A percentile compares a stretch with the other conserved stretches of the same genome.
Conservation (phyloP, 2,113 vertebrate genomes). For the Barnardius zonarius region DNA sequence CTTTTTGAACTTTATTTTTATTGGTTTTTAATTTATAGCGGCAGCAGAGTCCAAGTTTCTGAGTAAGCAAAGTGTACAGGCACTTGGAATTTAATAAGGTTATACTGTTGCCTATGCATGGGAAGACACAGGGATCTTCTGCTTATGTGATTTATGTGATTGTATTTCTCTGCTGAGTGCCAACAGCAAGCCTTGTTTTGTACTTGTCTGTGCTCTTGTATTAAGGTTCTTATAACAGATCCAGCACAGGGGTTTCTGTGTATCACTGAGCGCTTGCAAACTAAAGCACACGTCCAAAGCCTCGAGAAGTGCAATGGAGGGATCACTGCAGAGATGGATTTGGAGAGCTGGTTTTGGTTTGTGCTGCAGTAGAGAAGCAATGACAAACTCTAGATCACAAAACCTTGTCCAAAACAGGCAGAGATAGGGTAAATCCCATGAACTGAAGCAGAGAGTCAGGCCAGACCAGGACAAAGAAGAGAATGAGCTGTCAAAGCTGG, state of each 20-base stretch:
- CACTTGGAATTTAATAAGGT: background rate
- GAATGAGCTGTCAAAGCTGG: background rate
- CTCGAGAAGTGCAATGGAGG: background rate
- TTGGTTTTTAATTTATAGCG: background rate
- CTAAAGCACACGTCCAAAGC: background rate
- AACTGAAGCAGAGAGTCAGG: background rate
- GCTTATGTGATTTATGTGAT: slow-evolving; percentile 2
- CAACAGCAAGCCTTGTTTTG: background rate
- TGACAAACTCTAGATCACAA: background rate
- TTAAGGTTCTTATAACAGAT: background rate
- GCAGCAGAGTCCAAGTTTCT: background rate
- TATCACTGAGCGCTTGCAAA: background rate
- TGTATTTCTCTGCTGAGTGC: background rate
- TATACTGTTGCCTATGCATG: background rate
- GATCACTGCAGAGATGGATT: background rate
- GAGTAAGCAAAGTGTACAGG: background rate
- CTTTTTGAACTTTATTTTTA: background rate
- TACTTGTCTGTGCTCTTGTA: background rate
- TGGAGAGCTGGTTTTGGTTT: background rate
- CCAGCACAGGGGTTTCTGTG: background rate
- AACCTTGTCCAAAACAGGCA: background rate
- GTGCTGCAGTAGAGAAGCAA: background rate
- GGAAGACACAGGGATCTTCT: background rate
- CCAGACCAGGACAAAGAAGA: background rate
- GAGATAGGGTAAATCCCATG: background rate